phyloP scores from a whole-genome alignment of 2,888 invertebrate genomes.

The Steinernema scapterisci region DNA sequence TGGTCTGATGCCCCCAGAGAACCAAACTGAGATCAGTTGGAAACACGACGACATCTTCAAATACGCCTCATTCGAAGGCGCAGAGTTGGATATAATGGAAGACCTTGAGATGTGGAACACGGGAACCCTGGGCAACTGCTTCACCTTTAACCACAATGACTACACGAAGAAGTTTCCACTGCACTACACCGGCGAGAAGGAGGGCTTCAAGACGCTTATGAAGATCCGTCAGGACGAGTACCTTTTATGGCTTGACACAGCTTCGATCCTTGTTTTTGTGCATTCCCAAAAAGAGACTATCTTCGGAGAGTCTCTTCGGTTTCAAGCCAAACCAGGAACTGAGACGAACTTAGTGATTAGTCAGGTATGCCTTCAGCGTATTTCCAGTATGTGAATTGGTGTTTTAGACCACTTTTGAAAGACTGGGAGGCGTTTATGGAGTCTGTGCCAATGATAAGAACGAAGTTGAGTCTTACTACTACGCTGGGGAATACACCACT shows the following conservation, averaged over 20 bases:
- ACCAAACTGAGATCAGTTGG: conserved; percentile 44
- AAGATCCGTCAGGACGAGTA: conserved; percentile 41
- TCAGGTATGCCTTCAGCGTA: neutral
- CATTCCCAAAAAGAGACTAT: conserved; percentile 34
- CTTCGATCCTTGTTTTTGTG: conserved; percentile 38
- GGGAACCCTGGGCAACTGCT: conserved; percentile 47
- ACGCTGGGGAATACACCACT: conserved; percentile 42
- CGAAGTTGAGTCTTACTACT: conserved; percentile 45
- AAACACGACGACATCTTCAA: conserved; percentile 38
- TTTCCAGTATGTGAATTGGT: too few relatives aligned
- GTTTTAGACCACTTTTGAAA: conserved; percentile 35
- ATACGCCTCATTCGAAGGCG: conserved; percentile 43
- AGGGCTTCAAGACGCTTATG: conserved; percentile 41
- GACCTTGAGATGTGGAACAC: conserved; percentile 37
- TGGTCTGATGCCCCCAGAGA: conserved; percentile 19
- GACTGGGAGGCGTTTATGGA: conserved; percentile 42
- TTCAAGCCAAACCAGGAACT: conserved; percentile 34
- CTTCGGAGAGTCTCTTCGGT: conserved; percentile 42
- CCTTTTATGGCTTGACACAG: conserved; percentile 40
- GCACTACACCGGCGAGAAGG: conserved; percentile 34
- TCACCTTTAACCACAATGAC: conserved; percentile 45
- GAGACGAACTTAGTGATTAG: conserved; percentile 35
- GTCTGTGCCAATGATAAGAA: conserved; percentile 36
- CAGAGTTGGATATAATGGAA: conserved; percentile 36
- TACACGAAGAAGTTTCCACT: neutral